Percentiles rank a stretch among this genome's conserved stretches.
Conservation (phyloP, 2,888 invertebrate genomes). For the Hyalella azteca region DNA sequence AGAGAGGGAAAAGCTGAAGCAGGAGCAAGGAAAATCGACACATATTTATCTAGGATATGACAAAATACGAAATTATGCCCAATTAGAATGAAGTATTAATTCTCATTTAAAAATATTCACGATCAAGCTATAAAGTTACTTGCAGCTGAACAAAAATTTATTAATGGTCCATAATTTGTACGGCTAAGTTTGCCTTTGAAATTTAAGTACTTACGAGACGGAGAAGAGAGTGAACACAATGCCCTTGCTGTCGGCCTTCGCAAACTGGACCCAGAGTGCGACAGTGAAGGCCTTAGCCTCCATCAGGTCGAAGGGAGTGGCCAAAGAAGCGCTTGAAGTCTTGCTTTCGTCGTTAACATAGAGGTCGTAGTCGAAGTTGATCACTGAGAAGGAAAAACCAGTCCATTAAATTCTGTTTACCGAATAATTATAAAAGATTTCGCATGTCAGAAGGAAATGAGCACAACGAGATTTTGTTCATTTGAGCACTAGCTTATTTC, state of each 20-base stretch:
- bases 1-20: no score
- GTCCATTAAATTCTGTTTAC: no score
- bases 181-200: background rate
- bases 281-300: slow-evolving; percentile 81
- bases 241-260: slow-evolving; percentile 87
- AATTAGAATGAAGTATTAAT: no score
- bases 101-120: background rate
- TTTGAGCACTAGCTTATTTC: no score
- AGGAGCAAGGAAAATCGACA: no score
- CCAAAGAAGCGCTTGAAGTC: slow-evolving; percentile 88
- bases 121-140: background rate
- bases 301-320: slow-evolving; percentile 84
- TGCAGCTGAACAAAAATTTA: background rate
- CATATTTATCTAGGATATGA: no score
- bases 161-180: background rate
- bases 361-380: slow-evolving; percentile 96
- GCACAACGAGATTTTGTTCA: no score
- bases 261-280: slow-evolving; percentile 96
- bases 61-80: no score
- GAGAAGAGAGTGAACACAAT: slow-evolving; percentile 92
- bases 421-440: no score
- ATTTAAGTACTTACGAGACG: slow-evolving; percentile 72
- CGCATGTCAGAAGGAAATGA: no score
- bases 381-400: no score
- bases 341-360: slow-evolving; percentile 87